phyloP scores from a whole-genome alignment of 2,797 vertebrate genomes.

The Danio albolineatus region DNA sequence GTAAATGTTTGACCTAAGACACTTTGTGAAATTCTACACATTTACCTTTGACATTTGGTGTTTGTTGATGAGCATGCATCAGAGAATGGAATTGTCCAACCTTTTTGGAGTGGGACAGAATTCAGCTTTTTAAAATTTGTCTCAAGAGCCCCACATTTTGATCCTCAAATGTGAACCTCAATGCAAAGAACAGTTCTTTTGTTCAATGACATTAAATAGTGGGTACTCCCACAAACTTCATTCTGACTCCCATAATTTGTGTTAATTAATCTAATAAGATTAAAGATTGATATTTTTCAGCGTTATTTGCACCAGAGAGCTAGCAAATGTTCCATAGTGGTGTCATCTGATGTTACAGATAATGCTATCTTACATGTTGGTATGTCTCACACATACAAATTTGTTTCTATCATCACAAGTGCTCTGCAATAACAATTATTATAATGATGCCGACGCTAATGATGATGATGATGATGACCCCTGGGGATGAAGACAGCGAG shows the following conservation, averaged over 20 bases:
- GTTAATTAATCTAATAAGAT: conserved; percentile 5
- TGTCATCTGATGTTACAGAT: neutral
- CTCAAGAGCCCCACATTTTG: neutral
- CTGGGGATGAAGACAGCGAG: conserved; percentile 30
- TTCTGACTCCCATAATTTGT: neutral
- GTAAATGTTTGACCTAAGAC: neutral
- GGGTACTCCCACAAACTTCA: neutral
- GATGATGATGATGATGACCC: conserved; percentile 32
- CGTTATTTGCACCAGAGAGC: neutral
- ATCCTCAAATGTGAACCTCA: neutral
- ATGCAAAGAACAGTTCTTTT: neutral
- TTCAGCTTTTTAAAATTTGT: too few relatives aligned
- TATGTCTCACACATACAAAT: conserved; percentile 24
- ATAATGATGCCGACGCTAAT: conserved; percentile 12
- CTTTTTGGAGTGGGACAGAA: neutral
- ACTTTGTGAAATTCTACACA: neutral
- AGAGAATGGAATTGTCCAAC: too few relatives aligned
- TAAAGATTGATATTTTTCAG: neutral
- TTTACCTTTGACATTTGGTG: neutral
- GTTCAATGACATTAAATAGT: neutral
- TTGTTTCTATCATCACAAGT: conserved; percentile 20
- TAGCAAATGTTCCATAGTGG: neutral
- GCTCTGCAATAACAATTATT: conserved; percentile 32
- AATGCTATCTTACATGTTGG: neutral
- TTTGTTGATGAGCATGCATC: neutral